Base-by-base conservation (phyloP, 2,113 vertebrate species). In the Pomatostomus ruficeps region DNA sequence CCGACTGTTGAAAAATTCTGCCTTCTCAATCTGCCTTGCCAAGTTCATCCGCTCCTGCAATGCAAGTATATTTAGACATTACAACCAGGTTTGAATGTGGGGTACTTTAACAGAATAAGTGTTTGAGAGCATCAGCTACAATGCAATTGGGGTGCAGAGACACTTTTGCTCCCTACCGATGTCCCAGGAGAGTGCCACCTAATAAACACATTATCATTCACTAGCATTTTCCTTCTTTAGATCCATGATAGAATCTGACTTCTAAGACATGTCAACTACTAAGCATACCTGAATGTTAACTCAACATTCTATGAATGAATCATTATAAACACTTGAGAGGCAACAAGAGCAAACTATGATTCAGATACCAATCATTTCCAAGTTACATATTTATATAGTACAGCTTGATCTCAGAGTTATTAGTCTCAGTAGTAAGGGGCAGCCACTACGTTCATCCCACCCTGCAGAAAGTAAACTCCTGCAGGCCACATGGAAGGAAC, bases 1-100 rank as follows among this genome's bases (percentile, higher is more conserved):
- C n/a, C 97, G 98, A 96, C 98, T 98, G 95, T 99, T 99, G 95
- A 98, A 98, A 94, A 98, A 99, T 93, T 99, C 99, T 4, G 98
- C 97, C 95, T 99, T 99, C 96, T 99, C 99, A 29, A 99, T 99
- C 92, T 98, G 98, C 43, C 98, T 96, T 38, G 99, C 99, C 91
- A 99, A 72, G 81, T 98, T 98, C 29, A 99, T 97, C 46, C 99
- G 97, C 52, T 99, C 99, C 99, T 99, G 96, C 66, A 78, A 68
- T 38, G 63, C 28, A 74, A 95, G 14, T 15, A 70, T 24, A 49
- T 59, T 76, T 12, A 71, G 38, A 70, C 14, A 84, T 35, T 23
- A 73, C 20, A 12, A 54, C n/a, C 61, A 66, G 42, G 3, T 42
- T 68, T 62, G 70, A 63, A 58, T 11, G 25, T 12, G 40, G 18